Percentiles rank a stretch among this genome's conserved stretches.
Conservation (phyloP, 2,888 invertebrate genomes). For the Octonoba sinensis region DNA sequence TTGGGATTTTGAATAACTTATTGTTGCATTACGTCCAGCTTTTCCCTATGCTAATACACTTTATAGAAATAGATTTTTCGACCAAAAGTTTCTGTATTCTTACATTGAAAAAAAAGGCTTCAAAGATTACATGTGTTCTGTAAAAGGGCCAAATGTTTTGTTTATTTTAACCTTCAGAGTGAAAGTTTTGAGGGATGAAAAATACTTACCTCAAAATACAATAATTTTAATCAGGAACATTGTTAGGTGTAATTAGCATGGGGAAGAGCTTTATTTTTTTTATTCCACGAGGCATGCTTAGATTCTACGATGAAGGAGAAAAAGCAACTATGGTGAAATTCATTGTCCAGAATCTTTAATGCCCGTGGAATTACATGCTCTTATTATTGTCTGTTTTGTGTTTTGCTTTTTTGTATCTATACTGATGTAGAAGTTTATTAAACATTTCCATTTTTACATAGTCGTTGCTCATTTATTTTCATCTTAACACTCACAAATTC, state of each 20-base stretch:
- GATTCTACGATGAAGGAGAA: constrained; percentile 28
- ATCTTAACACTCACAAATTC: too few relatives aligned
- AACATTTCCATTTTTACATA: constrained; percentile 33
- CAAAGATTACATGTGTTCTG: too few relatives aligned
- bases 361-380: constrained; percentile 58
- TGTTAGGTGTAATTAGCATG: constrained; percentile 15
- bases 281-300: constrained; percentile 49
- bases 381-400: constrained; percentile 27
- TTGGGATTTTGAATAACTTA: constrained; percentile 62
- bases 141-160: too few relatives aligned
- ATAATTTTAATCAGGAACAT: too few relatives aligned
- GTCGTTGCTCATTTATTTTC: background rate
- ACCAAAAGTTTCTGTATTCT: too few relatives aligned
- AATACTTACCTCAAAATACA: too few relatives aligned
- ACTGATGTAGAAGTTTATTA: constrained; percentile 49
- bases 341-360: constrained; percentile 42
- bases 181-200: too few relatives aligned
- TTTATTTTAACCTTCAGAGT: too few relatives aligned
- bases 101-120: too few relatives aligned
- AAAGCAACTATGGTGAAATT: too few relatives aligned
- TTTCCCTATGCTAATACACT: constrained; percentile 39
- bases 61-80: too few relatives aligned
- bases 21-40: constrained; percentile 44
- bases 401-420: constrained; percentile 54
- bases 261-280: constrained; percentile 37